Evolutionary conservation across 1,140 invertebrate genomes (phyloP).

Genomic region (Cydia pomonella): DNA sequence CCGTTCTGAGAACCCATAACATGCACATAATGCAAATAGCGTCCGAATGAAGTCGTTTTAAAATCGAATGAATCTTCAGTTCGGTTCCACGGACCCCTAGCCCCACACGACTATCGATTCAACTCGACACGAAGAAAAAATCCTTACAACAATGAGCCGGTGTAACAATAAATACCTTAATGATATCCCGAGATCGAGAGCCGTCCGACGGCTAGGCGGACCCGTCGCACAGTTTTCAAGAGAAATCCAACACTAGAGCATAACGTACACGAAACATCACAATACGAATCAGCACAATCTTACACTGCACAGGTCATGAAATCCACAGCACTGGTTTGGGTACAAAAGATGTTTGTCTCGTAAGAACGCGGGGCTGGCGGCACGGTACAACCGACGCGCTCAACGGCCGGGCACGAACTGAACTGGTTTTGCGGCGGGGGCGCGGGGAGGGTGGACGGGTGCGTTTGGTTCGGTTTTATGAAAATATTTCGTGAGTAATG

Average conservation of each 20-base stretch:
- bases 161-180: constrained; percentile 81
- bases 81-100: constrained; percentile 47
- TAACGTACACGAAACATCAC: constrained; percentile 70
- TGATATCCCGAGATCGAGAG: constrained; percentile 77
- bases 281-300: constrained; percentile 70
- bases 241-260: constrained; percentile 71
- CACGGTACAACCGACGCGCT: constrained; percentile 62
- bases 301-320: constrained; percentile 63
- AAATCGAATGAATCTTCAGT: constrained; percentile 41
- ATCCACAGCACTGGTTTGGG: constrained; percentile 74
- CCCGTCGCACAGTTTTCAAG: constrained; percentile 70
- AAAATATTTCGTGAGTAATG: constrained; percentile 81
- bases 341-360: constrained; percentile 73
- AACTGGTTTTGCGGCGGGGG: constrained; percentile 72
- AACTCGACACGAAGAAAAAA: constrained; percentile 73
- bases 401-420: constrained; percentile 75
- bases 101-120: constrained; percentile 69
- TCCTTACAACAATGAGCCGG: constrained; percentile 77
- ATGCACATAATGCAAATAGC: constrained; percentile 67
- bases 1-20: constrained; percentile 44
- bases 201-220: constrained; percentile 66
- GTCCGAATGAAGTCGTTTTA: constrained; percentile 51
- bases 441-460: constrained; percentile 61
- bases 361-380: constrained; percentile 60
- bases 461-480: constrained; percentile 77